Base-by-base conservation (phyloP, 2,888 invertebrate species). In the Muscina levida region DNA sequence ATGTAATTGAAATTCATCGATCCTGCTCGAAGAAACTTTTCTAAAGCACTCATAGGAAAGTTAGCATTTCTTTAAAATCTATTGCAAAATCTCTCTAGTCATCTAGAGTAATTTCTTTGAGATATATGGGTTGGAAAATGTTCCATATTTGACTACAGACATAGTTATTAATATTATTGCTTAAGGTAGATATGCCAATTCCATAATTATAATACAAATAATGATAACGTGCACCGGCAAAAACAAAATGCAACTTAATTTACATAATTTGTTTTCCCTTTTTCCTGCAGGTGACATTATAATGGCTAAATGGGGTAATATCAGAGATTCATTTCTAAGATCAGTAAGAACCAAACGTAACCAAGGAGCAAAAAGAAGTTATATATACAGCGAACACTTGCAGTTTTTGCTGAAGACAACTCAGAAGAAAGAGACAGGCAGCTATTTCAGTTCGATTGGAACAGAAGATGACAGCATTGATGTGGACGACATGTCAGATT, bases 251-350 rank as follows among this genome's bases (percentile, higher is more conserved):
- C n/a, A 44, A 44, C n/a, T 44, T 44, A 8, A 15, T 15, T 48
- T 48, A 48, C 3, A 48, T 48, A 48, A 48, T 48, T 48, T 48
- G 48, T 48, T 48, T 48, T 48, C 17, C 48, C 17, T 48, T 48
- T 44, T 48, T 48, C 48, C 17, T 48, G 17, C 48, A 48, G 17
- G 48, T 15, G 48, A 48, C 48, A 48, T 15, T 48, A 48, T 48
- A 15, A 48, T 48, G 48, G 48, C 48, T 48, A 48, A n/a, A 48
- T 48, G 48, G 48, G 2, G 1, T n/a, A 48, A 48, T 17, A 48
- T 48, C n/a, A 48, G 48, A 48, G 48, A 48, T 48, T 48, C 48
- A 48, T 48, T 48, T 48, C 48, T 48, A 5, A 48, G 48, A 48
- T 48, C 17, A 48, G n/a, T 48, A 17, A 48, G 48, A 48, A 48